Evolutionary conservation across 2,797 vertebrate species (phyloP).

Genomic region (Esox masquinongy): DNA sequence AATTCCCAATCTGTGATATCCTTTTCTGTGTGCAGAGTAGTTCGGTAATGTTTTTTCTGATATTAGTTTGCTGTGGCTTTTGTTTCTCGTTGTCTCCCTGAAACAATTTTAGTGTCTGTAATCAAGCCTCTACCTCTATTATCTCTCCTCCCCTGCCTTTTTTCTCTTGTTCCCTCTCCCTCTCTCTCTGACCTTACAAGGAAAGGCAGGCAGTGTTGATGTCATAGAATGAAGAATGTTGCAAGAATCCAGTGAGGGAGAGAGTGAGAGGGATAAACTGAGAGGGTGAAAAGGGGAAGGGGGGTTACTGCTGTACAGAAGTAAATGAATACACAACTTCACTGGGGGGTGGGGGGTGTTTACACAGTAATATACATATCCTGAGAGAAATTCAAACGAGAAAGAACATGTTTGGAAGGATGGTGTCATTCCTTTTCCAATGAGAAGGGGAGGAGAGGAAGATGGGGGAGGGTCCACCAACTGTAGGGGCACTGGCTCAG

Average conservation of each 20-base stretch:
- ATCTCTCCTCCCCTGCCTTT: slow-evolving; percentile 66
- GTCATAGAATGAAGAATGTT: slow-evolving; percentile 85
- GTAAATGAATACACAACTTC: slow-evolving; percentile 30
- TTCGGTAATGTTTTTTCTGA: slow-evolving; percentile 24
- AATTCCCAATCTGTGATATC: neutral
- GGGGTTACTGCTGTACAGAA: slow-evolving; percentile 38
- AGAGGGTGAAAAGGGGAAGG: slow-evolving; percentile 29
- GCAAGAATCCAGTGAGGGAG: slow-evolving; percentile 71
- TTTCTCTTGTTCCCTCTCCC: slow-evolving; percentile 40
- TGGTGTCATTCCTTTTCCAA: slow-evolving; percentile 80
- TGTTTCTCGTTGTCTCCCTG: slow-evolving; percentile 39
- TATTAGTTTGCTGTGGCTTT: slow-evolving; percentile 11
- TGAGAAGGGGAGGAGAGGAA: slow-evolving; percentile 45
- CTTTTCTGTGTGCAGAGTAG: neutral
- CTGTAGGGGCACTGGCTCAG: slow-evolving; percentile 52
- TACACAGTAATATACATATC: slow-evolving; percentile 71
- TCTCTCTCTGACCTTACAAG: slow-evolving; percentile 81
- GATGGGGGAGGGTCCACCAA: slow-evolving; percentile 73
- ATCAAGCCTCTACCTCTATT: slow-evolving; percentile 74
- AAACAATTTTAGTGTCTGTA: slow-evolving; percentile 67
- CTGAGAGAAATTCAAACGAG: slow-evolving; percentile 72
- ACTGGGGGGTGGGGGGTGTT: slow-evolving; percentile 62
- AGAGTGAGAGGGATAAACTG: slow-evolving; percentile 35
- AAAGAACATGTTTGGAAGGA: slow-evolving; percentile 80
- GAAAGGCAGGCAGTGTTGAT: slow-evolving; percentile 82